Conservation (phyloP, 1,140 invertebrate genomes). For the Drosophila equinoxialis region DNA sequence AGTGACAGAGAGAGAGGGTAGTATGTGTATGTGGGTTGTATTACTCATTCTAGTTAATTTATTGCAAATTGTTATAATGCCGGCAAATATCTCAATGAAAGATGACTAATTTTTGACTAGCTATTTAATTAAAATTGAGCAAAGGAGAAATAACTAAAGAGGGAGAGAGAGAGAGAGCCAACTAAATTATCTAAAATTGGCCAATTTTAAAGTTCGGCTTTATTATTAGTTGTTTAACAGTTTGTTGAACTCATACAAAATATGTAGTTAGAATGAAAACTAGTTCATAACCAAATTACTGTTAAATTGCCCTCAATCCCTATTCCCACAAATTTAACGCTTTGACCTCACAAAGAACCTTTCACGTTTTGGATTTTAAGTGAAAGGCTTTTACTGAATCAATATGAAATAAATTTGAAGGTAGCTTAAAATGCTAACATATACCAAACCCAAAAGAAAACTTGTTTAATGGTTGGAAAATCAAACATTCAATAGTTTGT, state of each 20-base stretch:
- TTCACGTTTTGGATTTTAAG: slow-evolving; percentile 22
- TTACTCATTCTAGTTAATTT: slow-evolving; percentile 51
- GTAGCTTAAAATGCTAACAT: no score
- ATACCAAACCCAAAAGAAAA: no score
- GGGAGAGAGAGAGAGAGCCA: not conserved
- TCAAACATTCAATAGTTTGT: no score
- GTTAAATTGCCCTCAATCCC: slow-evolving; percentile 41
- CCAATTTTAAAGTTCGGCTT: slow-evolving; percentile 21
- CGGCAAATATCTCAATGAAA: slow-evolving; percentile 42
- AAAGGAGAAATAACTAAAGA: slow-evolving; percentile 7
- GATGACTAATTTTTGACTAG: slow-evolving; percentile 17
- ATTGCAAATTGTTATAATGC: slow-evolving; percentile 21
- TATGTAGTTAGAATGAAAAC: slow-evolving; percentile 39
- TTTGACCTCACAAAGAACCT: slow-evolving; percentile 14
- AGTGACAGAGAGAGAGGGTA: not conserved
- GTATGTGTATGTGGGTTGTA: slow-evolving; percentile 22
- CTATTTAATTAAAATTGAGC: slow-evolving; percentile 31
- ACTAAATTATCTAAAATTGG: slow-evolving; percentile 38
- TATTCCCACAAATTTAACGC: slow-evolving; percentile 19
- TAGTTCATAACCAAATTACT: slow-evolving; percentile 47
- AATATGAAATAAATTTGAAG: not conserved
- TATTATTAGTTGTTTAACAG: slow-evolving; percentile 22
- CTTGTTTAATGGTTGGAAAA: no score
- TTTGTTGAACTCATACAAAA: slow-evolving; percentile 41
- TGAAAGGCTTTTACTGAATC: slow-evolving; percentile 23